Evolutionary conservation across 2,113 vertebrate genomes (phyloP), one percentile per base, ranked within the genome.

Genomic region (Agapornis roseicollis): DNA sequence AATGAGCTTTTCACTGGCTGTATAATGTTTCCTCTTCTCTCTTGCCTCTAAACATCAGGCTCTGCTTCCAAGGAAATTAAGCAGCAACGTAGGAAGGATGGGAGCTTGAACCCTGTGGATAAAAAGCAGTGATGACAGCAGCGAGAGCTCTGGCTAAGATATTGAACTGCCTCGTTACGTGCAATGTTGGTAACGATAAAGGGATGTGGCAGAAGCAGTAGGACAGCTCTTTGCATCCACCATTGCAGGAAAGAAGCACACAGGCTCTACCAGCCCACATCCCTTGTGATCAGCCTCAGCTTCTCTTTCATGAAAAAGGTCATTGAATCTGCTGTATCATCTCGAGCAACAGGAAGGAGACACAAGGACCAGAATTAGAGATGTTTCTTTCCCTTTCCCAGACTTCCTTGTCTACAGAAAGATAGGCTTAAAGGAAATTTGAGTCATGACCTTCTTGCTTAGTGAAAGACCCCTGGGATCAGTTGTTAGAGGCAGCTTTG

Each of bases 281-380:
- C 80, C 24, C 11, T 35, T 53, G n/a, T 9, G 78, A 37, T 86
- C 46, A 85, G 39, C 31, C 53, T 52, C 29, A 28, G 76, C 58
- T 88, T 90, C 72, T 90, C 68, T 88, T 74, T 88, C 85, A 68
- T 35, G 17, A 37, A 53, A 93, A 93, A 92, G 80, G 69, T 74
- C 37, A 90, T 18, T 1, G 9, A 86, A 83, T 74, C n/a, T 93
- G 35, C 79, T 85, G 8, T n/a, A 49, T 85, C 60, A 70, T 73
- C 49, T 85, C 88, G 70, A 83, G 37, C 41, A 77, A 88, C 39
- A 90, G 70, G 68, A 93, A 94, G 66, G 63, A 83, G 46, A 90
- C 60, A 80, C 46, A 76, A 85, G 17, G 35, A 33, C 22, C 37
- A 90, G 55, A 64, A 83, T 66, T 60, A 90, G 66, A 96, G 88